Evolutionary conservation across 2,888 invertebrate species (phyloP), one percentile per base, ranked within the genome.

Genomic region (Patella pellucida): DNA sequence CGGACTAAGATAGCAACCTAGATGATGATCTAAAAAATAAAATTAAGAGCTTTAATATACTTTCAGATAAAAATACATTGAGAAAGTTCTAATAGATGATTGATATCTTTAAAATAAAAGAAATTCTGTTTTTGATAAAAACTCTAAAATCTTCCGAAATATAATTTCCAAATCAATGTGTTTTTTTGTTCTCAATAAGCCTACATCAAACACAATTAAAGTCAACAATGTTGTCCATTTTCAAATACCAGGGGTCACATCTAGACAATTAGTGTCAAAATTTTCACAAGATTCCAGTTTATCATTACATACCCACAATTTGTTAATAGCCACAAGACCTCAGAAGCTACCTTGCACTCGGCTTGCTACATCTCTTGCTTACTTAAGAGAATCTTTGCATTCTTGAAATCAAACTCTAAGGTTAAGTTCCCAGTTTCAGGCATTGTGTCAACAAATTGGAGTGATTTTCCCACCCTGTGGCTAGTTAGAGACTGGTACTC

Each of bases 401-500:
- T 62, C 62, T 23, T 62, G 11, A 62, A 62, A 62, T 23, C 62
- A 62, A 62, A 23, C 62, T 62, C 62, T 62, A 62, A 62, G 62
- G 62, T 62, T 62, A 62, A 62, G 62, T 62, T 62, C 62, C 62
- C 62, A 62, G 62, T 23, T 23, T 62, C 19, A 15, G 62, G 62
- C 62, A 19, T 3, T 23, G 23, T 19, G 62, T 62, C 62, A 62
- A 62, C 23, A 62, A 23, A 23, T 11, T 62, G 19, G 23, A 62
- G 62, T 62, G 62, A 23, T 62, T 23, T 62, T 19, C 19, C 62
- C 19, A 23, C 19, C 62, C 62, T 23, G 23, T 62, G 62, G 62
- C 23, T 19, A 23, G 19, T 23, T 62, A 27, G 72, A 31, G 62
- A 56, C 72, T 72, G 67, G 72, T 72, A 72, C 67, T 72, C 56